A percentile compares a stretch with the other conserved stretches of the same genome.
phyloP scores from a whole-genome alignment of 2,797 vertebrate species.

The Ptychadena robeensis region DNA sequence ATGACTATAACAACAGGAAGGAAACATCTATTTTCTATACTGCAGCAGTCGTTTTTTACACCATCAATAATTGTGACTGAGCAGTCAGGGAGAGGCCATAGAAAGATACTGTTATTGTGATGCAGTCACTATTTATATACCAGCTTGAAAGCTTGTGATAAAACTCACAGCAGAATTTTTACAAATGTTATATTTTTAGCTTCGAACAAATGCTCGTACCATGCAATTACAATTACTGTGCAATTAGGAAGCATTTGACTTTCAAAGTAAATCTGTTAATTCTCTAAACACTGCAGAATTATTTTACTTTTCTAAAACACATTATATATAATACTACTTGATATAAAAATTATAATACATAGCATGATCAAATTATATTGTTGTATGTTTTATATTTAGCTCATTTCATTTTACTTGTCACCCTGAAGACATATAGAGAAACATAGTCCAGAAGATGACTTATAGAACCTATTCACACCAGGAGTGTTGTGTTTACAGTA shows the following conservation, averaged over 20 bases:
- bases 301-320: neutral
- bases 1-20: neutral
- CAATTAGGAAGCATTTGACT: slow-evolving; percentile 20
- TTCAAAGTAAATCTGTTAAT: slow-evolving; percentile 1
- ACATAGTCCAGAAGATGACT: too few species aligned
- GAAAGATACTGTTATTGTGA: slow-evolving; percentile 20
- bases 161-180: slow-evolving; percentile 8
- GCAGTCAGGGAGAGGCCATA: neutral
- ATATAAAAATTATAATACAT: neutral
- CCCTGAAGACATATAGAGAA: neutral
- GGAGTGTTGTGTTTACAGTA: too few species aligned
- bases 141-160: slow-evolving; percentile 1
- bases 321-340: neutral
- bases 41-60: neutral
- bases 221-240: slow-evolving; percentile 14
- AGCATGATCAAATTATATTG: neutral
- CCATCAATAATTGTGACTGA: slow-evolving; percentile 23
- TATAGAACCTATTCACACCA: too few species aligned
- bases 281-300: slow-evolving; percentile 4
- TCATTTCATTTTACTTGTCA: neutral
- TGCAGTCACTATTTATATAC: slow-evolving; percentile 20
- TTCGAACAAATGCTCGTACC: slow-evolving; percentile 13
- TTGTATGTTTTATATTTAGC: neutral
- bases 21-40: neutral
- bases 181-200: slow-evolving; percentile 26